phyloP scores from a whole-genome alignment of 2,113 vertebrate genomes.

The Pelecanus crispus region DNA sequence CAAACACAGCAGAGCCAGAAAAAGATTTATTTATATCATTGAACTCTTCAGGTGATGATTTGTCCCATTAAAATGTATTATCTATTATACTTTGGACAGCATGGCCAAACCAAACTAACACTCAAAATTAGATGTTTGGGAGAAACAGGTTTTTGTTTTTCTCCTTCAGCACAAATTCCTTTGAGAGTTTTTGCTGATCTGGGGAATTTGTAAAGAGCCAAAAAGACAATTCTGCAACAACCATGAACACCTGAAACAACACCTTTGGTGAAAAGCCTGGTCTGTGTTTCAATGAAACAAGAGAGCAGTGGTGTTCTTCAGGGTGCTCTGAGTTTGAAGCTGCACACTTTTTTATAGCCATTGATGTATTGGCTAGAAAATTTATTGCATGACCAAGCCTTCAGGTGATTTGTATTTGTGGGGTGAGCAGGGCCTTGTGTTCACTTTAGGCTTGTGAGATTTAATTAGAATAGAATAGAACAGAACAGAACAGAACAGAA shows the following conservation, averaged over 20 bases:
- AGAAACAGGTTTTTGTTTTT: neutral
- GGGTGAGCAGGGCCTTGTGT: neutral
- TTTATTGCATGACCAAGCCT: neutral
- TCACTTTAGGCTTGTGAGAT: neutral
- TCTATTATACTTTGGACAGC: slow-evolving; percentile 23
- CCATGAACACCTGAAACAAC: neutral
- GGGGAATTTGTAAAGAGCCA: neutral
- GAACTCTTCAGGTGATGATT: neutral
- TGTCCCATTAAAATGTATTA: slow-evolving; percentile 43
- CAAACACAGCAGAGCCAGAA: slow-evolving; percentile 24
- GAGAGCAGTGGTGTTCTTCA: neutral
- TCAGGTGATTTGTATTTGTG: neutral
- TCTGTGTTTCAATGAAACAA: neutral
- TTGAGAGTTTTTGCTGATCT: neutral
- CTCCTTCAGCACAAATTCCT: neutral
- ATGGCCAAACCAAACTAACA: neutral
- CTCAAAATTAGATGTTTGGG: neutral
- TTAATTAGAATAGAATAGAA: neutral
- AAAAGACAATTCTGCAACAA: neutral
- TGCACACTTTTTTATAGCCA: neutral
- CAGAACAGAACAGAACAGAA: neutral
- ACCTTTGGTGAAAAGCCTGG: neutral
- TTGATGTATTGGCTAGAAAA: neutral
- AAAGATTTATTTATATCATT: slow-evolving; percentile 41
- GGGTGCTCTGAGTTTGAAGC: neutral